Evolutionary conservation across 2,797 vertebrate species (phyloP), one percentile per base, ranked within the genome.

Genomic region (Falco berigora): DNA sequence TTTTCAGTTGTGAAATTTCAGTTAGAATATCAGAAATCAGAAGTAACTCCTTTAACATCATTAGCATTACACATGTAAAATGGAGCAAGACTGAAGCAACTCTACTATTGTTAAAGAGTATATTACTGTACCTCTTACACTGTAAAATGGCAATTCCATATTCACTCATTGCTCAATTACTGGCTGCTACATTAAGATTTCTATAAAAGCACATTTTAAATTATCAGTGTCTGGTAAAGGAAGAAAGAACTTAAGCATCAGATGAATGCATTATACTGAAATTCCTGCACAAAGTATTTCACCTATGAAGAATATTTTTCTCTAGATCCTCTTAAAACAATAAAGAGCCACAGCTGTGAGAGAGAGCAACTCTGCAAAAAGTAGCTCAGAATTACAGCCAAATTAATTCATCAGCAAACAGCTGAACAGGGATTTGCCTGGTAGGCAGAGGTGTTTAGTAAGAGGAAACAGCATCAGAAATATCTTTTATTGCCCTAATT

Each of bases 401-500:
- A 93, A 96, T 82, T 88, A 90, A 93, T 90, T 94, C 71, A 90
- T 89, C 86, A 92, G 83, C 90, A 77, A 93, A 93, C 67, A 82
- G 68, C 80, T 84, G 84, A 96, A 87, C 66, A 81, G 84, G 81
- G 84, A 95, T 75, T 89, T 86, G 84, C 28, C 59, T 81, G 34
- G 49, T 55, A 89, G 88, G 58, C 86, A 90, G 82, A 91, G 59
- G 86, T 92, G 82, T 92, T 94, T 66, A 94, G 62, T 58, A 85
- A 91, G 81, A 95, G 94, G 86, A 97, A 97, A 91, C 23, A 84
- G 67, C 64, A 95, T 59, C 73, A 95, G 59, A 95, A 90, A 71
- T 76, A 88, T 64, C 62, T 87, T 93, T 86, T 96, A 93, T 68
- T 94, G 88, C 88, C 91, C 95, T 96, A 74, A 89, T 96, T 96